Base-by-base conservation (phyloP, 2,888 invertebrate species). In the Drosophila mayaguana region DNA sequence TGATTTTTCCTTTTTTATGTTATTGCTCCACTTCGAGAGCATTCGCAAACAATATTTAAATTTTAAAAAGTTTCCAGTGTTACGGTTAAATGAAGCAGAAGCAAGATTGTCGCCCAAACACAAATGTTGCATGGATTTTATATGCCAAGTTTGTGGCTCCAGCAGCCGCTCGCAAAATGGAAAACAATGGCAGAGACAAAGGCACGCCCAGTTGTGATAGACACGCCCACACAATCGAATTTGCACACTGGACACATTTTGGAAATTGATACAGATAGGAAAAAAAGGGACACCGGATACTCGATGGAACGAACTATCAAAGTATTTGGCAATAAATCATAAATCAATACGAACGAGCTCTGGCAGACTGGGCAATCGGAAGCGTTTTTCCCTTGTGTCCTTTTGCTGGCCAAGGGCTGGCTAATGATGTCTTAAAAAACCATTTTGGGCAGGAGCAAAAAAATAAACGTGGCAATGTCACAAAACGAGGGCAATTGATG, bases 41-140 rank as follows among this genome's bases (percentile, higher is more conserved):
- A 45, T 14, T 66, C 76, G 68, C 83, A 83, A 87, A 87, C 86
- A 90, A 87, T 87, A 90, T 87, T 90, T 90, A 78, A 86, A 90
- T 87, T 83, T 89, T 76, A 72, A 89, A 89, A 89, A 82, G 70
- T 89, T 76, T 45, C 68, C 57, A 84, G 54, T 86, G 85, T 83
- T 81, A 69, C 85, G 86, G 92, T 90, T 91, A 90, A 91, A 91
- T 91, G 92, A 91, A 91, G 86, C 88, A 91, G 92, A 92, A 91
- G 91, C 92, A 92, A 91, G 91, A 91, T 91, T 91, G 92, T 90
- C 82, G 83, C 68, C 59, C 32, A 32, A 64, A 38, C 62, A 60
- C 28, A 61, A 61, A 75, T 57, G 57, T 50, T 66, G 62, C 45
- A 55, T 53, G 43, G 53, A 36, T 28, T 46, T 54, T 51, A 8